A percentile compares a stretch with the other conserved stretches of the same genome.
These are phyloP conservation scores for Stegostoma tigrinum DNA, from an alignment of 2,113 vertebrate genomes.

Conservation along the genomic window DNA sequence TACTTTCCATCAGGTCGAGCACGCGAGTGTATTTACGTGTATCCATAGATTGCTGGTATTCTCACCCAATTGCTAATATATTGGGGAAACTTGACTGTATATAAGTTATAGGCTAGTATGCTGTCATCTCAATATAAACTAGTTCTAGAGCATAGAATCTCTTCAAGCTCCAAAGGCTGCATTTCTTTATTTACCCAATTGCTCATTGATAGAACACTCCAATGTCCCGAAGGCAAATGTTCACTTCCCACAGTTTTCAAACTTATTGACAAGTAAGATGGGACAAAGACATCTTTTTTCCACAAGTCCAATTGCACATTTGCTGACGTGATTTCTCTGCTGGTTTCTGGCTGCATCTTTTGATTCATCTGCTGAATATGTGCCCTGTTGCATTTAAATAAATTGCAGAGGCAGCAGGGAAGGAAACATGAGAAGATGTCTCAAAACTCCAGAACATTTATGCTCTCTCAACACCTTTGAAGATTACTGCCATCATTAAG, in stretches of 20 bases:
- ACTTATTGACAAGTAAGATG: neutral
- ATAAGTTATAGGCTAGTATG: too few relatives aligned
- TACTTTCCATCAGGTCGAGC: neutral
- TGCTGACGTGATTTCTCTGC: neutral
- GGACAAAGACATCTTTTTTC: neutral
- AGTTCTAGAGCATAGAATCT: neutral
- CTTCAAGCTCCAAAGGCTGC: neutral
- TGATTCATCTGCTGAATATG: neutral
- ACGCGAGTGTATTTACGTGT: neutral
- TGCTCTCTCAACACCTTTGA: neutral
- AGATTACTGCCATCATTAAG: neutral
- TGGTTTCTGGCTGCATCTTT: neutral
- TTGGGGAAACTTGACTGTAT: neutral
- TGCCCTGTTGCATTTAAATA: neutral
- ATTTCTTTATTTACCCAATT: neutral
- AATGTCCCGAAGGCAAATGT: neutral
- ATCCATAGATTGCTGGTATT: neutral
- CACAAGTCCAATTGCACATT: neutral
- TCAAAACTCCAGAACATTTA: too few relatives aligned
- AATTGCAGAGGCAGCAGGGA: neutral
- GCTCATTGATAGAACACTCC: neutral
- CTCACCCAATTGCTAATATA: neutral
- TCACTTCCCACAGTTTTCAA: neutral
- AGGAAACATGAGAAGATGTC: neutral
- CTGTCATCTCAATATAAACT: neutral